Conservation (phyloP, 1,140 invertebrate species). For the Eupristina koningsbergeri region DNA sequence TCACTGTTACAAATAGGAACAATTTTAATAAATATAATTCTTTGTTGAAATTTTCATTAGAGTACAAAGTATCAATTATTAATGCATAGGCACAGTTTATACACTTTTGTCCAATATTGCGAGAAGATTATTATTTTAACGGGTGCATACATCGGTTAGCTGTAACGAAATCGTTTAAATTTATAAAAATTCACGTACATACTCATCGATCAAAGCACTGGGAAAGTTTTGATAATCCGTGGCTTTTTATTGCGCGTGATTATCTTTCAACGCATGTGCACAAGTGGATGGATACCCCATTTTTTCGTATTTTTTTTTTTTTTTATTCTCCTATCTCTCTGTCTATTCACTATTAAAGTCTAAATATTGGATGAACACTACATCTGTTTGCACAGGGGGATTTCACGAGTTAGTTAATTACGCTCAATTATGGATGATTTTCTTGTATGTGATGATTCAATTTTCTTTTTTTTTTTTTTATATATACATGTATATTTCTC, state of each 20-base stretch:
- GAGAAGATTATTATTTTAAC: not conserved
- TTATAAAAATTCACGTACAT: constrained; percentile 18
- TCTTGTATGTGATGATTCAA: not conserved
- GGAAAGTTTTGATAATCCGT: constrained; percentile 9
- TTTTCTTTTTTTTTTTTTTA: too few relatives aligned
- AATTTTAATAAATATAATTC: not conserved
- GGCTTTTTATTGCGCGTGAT: constrained; percentile 36
- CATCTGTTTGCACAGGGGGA: constrained; percentile 37
- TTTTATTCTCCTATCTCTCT: too few relatives aligned
- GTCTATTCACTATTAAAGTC: constrained; percentile 22
- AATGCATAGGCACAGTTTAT: too few relatives aligned
- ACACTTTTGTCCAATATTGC: constrained; percentile 3
- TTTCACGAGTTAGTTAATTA: not conserved
- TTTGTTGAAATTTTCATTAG: constrained; percentile 10
- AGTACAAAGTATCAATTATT: not conserved
- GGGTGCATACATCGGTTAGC: not conserved
- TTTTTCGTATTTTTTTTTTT: constrained; percentile 24
- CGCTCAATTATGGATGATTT: not conserved
- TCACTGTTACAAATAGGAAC: not conserved
- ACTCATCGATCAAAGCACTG: not conserved
- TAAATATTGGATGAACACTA: constrained; percentile 14
- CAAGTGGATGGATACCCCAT: not conserved
- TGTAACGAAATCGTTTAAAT: constrained; percentile 24
- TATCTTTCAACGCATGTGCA: constrained; percentile 19
- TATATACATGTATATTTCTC: too few relatives aligned